Conservation (phyloP, 2,888 invertebrate species). For the Eupelmus urozonus region DNA sequence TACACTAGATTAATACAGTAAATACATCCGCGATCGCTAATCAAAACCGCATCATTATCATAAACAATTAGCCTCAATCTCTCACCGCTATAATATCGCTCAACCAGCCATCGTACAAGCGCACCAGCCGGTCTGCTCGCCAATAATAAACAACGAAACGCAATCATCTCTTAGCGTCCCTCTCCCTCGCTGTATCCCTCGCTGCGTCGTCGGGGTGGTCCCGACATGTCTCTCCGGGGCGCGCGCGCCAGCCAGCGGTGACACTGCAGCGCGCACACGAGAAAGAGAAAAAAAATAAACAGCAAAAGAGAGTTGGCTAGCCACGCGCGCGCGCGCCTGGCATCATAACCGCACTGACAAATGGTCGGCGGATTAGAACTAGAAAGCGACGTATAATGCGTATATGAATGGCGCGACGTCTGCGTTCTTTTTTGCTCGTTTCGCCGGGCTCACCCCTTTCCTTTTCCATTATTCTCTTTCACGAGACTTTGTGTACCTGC, state of each 20-base stretch:
- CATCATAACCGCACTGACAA: constrained; percentile 74
- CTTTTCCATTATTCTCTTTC: too few species aligned
- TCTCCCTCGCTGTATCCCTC: constrained; percentile 44
- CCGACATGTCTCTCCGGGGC: constrained; percentile 61
- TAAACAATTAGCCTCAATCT: constrained; percentile 29
- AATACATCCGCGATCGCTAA: neutral
- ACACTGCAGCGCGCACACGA: constrained; percentile 68
- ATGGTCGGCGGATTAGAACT: constrained; percentile 76
- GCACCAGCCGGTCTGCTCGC: constrained; percentile 20
- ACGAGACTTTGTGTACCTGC: too few species aligned
- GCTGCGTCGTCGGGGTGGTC: constrained; percentile 70
- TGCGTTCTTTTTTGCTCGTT: neutral
- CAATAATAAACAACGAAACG: constrained; percentile 27
- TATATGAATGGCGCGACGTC: too few species aligned
- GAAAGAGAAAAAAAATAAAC: too few species aligned
- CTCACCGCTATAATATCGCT: too few species aligned
- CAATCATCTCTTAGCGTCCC: constrained; percentile 47
- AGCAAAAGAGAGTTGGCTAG: neutral
- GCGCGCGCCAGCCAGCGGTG: constrained; percentile 68
- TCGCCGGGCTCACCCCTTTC: too few species aligned
- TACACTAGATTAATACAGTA: too few species aligned
- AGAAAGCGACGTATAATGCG: constrained; percentile 64
- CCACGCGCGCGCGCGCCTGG: constrained; percentile 35
- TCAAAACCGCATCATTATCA: constrained; percentile 25
- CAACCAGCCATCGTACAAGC: too few species aligned